Base-by-base conservation (phyloP, 2,797 vertebrate species). In the Corythornis leucogaster region DNA sequence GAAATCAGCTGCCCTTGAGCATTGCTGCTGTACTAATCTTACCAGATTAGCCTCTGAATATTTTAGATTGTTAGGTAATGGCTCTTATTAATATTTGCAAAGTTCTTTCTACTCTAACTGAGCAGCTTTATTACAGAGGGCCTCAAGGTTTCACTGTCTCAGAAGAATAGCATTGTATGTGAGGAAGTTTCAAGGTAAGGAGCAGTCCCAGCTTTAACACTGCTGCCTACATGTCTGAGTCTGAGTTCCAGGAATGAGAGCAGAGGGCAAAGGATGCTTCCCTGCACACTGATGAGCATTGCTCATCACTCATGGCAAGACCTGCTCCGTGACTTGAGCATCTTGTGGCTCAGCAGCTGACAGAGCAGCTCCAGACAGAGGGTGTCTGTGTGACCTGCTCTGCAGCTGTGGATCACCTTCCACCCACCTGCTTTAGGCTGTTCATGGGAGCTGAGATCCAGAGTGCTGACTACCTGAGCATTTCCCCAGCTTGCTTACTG, bases 21-120 rank as follows among this genome's bases (percentile, higher is more conserved):
- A 28, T 67, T 82, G 64, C 75, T 74, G 5, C 67, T 73, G 28
- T 83, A 70, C 51, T 90, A 63, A 84, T 76, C 30, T 81, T 73
- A 79, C 17, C 35, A 85, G 68, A 87, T 90, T 68, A 86, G 51
- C 63, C 48, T 76, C 59, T 84, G 53, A 92, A 67, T 92, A 76
- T 82, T 93, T 93, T 45, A 87, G 33, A 40, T 83, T 85, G 63
- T 86, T 90, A 87, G 61, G 71, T 79, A 81, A 86, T n/a, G 70
- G 70, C 68, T 76, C 54, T 77, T 79, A 48, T 14, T 91, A 80
- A 67, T 84, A 74, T 91, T 83, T 93, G 42, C 78, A 26, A 76
- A 63, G 25, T 69, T 83, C 46, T 54, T 79, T 58, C 28, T 81
- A 4, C 35, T 86, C 24, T 81, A 83, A 63, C 59, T 73, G 67